Conservation (phyloP, 2,888 invertebrate species). For the Leuctra nigra region DNA sequence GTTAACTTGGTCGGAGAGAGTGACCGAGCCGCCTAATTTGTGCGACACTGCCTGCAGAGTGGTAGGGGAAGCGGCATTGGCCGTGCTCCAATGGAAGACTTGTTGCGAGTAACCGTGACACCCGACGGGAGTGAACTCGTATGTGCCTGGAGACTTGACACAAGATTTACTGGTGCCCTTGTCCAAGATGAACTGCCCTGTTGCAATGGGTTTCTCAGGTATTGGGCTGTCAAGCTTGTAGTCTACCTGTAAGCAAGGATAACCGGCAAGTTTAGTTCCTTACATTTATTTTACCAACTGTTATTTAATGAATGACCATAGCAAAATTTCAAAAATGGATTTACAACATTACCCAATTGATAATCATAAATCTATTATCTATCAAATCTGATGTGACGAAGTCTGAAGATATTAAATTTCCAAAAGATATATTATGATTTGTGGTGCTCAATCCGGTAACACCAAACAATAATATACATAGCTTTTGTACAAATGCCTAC, state of each 20-base stretch:
- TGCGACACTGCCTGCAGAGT: conserved; percentile 49
- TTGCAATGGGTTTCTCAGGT: conserved; percentile 16
- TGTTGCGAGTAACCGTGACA: conserved; percentile 69
- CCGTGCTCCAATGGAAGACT: conserved; percentile 45
- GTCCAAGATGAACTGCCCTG: conserved; percentile 13
- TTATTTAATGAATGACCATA: too few species aligned
- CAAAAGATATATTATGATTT: too few species aligned
- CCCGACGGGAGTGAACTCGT: conserved; percentile 64
- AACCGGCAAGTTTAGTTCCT: too few species aligned
- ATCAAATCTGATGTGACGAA: too few species aligned
- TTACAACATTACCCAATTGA: too few species aligned
- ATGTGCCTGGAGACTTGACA: conserved; percentile 59
- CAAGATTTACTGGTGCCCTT: conserved; percentile 44
- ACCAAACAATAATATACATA: too few species aligned
- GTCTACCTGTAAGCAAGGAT: conserved; percentile 25
- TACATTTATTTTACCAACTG: too few species aligned
- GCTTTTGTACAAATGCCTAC: too few species aligned
- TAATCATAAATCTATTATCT: too few species aligned
- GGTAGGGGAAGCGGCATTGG: conserved; percentile 36
- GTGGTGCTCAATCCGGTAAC: too few species aligned
- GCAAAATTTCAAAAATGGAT: too few species aligned
- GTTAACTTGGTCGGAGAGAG: conserved; percentile 44
- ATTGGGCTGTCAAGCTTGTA: conserved; percentile 24
- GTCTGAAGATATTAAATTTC: too few species aligned
- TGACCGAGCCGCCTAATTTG: conserved; percentile 44